Evolutionary conservation across 2,888 invertebrate genomes (phyloP).

Genomic region (Himalopsyche anomala): DNA sequence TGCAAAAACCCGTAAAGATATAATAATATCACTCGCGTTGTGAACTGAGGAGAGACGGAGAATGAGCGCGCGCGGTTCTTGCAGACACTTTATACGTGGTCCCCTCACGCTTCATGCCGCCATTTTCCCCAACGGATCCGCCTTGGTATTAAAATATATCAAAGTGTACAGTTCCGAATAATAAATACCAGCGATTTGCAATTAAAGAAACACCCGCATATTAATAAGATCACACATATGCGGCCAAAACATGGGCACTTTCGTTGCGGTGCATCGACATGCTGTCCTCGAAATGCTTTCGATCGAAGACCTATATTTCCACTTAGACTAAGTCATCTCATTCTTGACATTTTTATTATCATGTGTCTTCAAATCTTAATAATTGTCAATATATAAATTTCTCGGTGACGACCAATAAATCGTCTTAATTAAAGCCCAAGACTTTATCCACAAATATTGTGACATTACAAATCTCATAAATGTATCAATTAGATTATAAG

Average conservation of each 20-base stretch:
- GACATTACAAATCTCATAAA: too few species aligned
- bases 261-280: background rate
- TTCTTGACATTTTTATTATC: too few species aligned
- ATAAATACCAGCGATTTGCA: slow-evolving; percentile 15
- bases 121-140: slow-evolving; percentile 17
- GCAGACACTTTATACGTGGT: slow-evolving; percentile 52
- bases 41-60: slow-evolving; percentile 22
- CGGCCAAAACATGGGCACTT: background rate
- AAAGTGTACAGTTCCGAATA: slow-evolving; percentile 24
- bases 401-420: too few species aligned
- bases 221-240: slow-evolving; percentile 12
- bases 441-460: too few species aligned
- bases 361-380: too few species aligned
- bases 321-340: too few species aligned
- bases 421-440: too few species aligned
- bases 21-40: slow-evolving; percentile 37
- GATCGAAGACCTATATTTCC: too few species aligned
- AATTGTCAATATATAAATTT: too few species aligned
- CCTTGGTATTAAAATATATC: slow-evolving; percentile 28
- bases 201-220: slow-evolving; percentile 26
- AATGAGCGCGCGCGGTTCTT: slow-evolving; percentile 55
- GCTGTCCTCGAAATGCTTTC: too few species aligned
- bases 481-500: too few species aligned
- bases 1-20: slow-evolving; percentile 1
- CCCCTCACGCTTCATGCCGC: slow-evolving; percentile 31